These are phyloP conservation scores for Drosophila anomalipes DNA, from an alignment of 2,888 invertebrate species.

Conservation along the genomic window DNA sequence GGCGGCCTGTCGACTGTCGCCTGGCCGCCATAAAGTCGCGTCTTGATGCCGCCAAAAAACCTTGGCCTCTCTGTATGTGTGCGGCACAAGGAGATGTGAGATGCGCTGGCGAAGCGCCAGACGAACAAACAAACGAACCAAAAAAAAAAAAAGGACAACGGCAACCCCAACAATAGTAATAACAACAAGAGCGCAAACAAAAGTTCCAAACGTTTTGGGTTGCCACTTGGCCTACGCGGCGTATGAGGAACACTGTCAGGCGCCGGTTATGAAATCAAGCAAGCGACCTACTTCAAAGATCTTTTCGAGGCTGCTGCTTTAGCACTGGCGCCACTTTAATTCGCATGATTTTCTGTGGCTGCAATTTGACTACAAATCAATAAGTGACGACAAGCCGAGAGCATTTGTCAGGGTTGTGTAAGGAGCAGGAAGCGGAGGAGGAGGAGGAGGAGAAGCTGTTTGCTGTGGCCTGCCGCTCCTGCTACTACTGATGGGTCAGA, in stretches of 20 bases:
- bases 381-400: slow-evolving; percentile 41
- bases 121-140: slow-evolving; percentile 44
- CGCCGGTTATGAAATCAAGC: slow-evolving; percentile 62
- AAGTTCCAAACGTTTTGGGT: slow-evolving; percentile 58
- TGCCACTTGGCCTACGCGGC: slow-evolving; percentile 62
- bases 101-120: slow-evolving; percentile 64
- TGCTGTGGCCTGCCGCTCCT: background rate
- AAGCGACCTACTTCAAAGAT: slow-evolving; percentile 63
- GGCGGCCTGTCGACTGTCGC: slow-evolving; percentile 61
- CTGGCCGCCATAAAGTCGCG: slow-evolving; percentile 79
- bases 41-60: slow-evolving; percentile 78
- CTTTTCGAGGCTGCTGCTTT: slow-evolving; percentile 51
- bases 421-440: background rate
- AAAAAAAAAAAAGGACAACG: slow-evolving; percentile 19
- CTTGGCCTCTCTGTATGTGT: slow-evolving; percentile 67
- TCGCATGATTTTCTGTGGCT: slow-evolving; percentile 48
- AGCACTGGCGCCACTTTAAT: slow-evolving; percentile 75
- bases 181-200: slow-evolving; percentile 53
- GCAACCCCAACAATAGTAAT: slow-evolving; percentile 12
- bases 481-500: slow-evolving; percentile 36
- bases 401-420: background rate
- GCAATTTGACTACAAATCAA: slow-evolving; percentile 81
- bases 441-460: background rate
- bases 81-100: slow-evolving; percentile 60
- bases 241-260: slow-evolving; percentile 39